Conservation (phyloP, 1,140 invertebrate species). For the Maconellicoccus hirsutus region DNA sequence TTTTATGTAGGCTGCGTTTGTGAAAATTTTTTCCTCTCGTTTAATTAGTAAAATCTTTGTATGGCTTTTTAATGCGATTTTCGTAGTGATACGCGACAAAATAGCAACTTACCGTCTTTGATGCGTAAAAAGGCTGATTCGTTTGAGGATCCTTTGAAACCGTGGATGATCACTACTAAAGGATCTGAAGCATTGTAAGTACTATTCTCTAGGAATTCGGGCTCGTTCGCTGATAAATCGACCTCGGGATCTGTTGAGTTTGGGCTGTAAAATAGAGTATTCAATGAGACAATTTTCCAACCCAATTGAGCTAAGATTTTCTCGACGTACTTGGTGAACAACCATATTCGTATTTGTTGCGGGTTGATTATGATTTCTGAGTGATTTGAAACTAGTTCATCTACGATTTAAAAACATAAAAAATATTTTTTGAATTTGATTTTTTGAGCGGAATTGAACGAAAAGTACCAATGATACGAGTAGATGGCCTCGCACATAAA, state of each 20-base stretch:
- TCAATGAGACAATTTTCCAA: no score
- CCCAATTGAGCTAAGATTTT: no score
- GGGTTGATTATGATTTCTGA: not conserved
- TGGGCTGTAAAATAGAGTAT: not conserved
- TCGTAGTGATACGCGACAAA: no score
- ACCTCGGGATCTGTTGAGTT: not conserved
- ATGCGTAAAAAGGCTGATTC: not conserved
- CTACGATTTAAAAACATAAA: no score
- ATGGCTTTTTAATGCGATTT: no score
- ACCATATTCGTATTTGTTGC: not conserved
- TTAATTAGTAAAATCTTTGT: no score
- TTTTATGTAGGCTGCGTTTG: no score
- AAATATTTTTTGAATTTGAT: no score
- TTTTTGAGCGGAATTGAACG: no score
- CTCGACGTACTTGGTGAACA: not conserved
- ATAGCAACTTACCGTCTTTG: constrained; percentile 11
- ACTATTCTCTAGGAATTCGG: not conserved
- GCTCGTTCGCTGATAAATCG: not conserved
- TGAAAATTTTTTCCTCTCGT: no score
- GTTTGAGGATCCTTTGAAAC: not conserved
- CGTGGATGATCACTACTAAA: not conserved
- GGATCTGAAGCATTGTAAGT: not conserved
- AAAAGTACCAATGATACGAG: no score
- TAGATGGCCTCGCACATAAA: no score
- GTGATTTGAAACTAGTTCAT: not conserved